Conservation (phyloP, 2,113 vertebrate genomes). For the Otocyon megalotis region DNA sequence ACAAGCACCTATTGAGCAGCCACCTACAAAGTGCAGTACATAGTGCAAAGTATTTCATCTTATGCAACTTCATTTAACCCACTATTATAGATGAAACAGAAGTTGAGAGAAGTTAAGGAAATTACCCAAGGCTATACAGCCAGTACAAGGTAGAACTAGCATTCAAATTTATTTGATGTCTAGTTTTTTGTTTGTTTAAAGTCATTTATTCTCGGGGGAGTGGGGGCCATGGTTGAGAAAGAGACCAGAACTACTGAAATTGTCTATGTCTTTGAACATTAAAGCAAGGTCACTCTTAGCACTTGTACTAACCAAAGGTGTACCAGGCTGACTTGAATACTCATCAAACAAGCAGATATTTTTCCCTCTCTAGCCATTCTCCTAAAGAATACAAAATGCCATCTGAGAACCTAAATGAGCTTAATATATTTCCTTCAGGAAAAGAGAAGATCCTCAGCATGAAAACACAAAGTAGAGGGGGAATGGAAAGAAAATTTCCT, state of each 20-base stretch:
- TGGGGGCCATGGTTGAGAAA: not conserved
- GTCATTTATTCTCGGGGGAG: not conserved
- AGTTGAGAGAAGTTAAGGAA: slow-evolving; percentile 43
- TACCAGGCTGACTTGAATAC: not conserved
- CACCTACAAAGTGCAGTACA: not conserved
- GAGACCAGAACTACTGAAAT: not conserved
- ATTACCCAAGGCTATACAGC: not conserved
- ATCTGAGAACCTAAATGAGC: not conserved
- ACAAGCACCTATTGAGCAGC: not conserved
- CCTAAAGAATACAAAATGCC: not conserved
- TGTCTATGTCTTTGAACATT: not conserved
- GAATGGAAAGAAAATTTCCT: not conserved
- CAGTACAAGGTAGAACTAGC: not conserved
- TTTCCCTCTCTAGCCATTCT: not conserved
- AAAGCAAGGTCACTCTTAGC: not conserved
- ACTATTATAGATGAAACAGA: not conserved
- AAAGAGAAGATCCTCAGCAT: not conserved
- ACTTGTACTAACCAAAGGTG: not conserved
- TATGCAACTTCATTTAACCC: not conserved
- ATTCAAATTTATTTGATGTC: not conserved
- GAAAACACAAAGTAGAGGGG: not conserved
- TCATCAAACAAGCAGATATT: not conserved
- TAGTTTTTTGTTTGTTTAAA: not conserved
- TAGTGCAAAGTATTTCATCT: not conserved
- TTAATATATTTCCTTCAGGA: not conserved